Evolutionary conservation across 2,888 invertebrate genomes (phyloP), one percentile per base, ranked within the genome.

Genomic region (Nomada flava): DNA sequence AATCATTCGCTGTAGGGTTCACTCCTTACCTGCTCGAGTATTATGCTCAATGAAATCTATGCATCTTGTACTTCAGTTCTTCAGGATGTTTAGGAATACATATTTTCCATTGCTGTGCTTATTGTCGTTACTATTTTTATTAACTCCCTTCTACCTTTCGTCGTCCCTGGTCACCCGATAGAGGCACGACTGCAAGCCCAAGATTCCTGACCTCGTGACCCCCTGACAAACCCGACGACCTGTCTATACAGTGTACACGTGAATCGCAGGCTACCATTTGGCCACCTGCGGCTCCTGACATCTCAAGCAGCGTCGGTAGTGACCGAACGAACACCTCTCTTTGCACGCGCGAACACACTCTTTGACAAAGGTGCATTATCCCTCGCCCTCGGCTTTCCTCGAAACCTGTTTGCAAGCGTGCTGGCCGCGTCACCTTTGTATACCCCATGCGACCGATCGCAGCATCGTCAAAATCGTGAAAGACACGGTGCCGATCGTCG

Each of bases 271-370:
- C 89, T 87, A 87, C 86, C 86, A 86, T 86, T 84, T 86, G 88
- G 86, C 91, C 89, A 91, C 91, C 90, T 91, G 90, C 90, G 89
- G 89, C 89, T 90, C 74, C 87, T 87, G 88, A 90, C 90, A 79
- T 88, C 90, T 90, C 88, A 85, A 89, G 86, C 79, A 81, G 82
- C 84, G 76, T 67, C 78, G 79, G 76, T 76, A 83, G 71, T 82
- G 68, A 82, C 83, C 84, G 69, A 44, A 42, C 74, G 71, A 76
- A 83, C 77, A 72, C 83, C 67, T 77, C 79, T 78, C 80, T 75
- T 83, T 80, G 83, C 86, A 83, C 82, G 85, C 80, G 84, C 79
- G 76, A 84, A 76, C 85, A 85, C 84, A 75, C 77, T 85, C 84
- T 82, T 86, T 79, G 78, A 86, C 80, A 83, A 74, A 83, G 76